A percentile compares a stretch with the other conserved stretches of the same genome.
phyloP scores from a whole-genome alignment of 2,888 invertebrate genomes.

The Synergus umbraculus region DNA sequence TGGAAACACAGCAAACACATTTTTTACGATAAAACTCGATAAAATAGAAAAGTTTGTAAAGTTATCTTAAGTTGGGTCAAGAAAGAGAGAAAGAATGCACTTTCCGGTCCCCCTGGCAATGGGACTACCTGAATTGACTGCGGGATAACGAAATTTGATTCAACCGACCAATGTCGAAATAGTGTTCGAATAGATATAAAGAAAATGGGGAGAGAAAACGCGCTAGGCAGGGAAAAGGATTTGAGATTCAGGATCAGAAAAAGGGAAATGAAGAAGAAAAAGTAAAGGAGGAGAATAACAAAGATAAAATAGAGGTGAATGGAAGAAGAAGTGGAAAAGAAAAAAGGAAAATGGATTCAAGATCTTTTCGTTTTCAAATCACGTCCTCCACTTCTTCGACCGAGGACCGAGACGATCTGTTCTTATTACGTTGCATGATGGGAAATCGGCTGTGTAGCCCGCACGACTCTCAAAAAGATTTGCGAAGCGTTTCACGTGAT shows the following conservation, averaged over 20 bases:
- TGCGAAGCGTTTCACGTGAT: conserved; percentile 37
- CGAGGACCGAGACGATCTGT: conserved; percentile 21
- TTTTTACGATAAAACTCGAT: neutral
- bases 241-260: conserved; percentile 2
- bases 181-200: neutral
- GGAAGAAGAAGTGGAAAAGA: neutral
- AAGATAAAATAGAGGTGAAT: conserved; percentile 5
- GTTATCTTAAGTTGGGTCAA: neutral
- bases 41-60: neutral
- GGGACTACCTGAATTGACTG: neutral
- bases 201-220: neutral
- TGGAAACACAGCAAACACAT: neutral
- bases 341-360: neutral
- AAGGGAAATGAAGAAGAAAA: neutral
- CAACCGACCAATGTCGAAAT: conserved; percentile 16
- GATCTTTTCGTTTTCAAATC: conserved; percentile 37
- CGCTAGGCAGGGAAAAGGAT: neutral
- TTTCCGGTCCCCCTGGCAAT: neutral
- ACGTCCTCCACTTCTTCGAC: conserved; percentile 22
- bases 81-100: neutral
- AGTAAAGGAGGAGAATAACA: neutral
- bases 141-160: conserved; percentile 13
- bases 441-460: conserved; percentile 26
- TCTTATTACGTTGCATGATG: conserved; percentile 33
- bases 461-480: conserved; percentile 24